Percentiles rank a stretch among this genome's conserved stretches.
phyloP scores from a whole-genome alignment of 2,888 invertebrate genomes.

The Cataglyphis livida region DNA sequence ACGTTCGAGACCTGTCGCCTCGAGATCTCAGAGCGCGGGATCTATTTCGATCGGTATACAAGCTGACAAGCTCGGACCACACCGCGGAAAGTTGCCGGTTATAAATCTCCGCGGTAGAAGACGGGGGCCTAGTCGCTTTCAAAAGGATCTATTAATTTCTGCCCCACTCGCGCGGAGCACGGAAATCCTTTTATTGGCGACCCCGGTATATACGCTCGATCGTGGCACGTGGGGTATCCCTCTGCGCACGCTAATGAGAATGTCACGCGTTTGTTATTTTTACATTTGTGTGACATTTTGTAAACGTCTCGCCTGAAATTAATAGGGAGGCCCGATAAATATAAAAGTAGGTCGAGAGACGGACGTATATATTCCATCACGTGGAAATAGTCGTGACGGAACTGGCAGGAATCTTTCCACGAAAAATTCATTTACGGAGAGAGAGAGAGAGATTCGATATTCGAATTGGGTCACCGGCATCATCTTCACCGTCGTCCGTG shows the following conservation, averaged over 20 bases:
- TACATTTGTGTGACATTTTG: constrained; percentile 32
- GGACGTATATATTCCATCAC: constrained; percentile 20
- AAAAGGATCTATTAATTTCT: constrained; percentile 58
- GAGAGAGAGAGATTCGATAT: constrained; percentile 3
- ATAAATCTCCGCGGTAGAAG: constrained; percentile 56
- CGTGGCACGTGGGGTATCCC: constrained; percentile 14
- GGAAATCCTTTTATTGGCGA: constrained; percentile 48
- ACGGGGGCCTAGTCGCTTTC: constrained; percentile 53
- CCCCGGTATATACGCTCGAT: constrained; percentile 21
- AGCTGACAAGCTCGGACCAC: constrained; percentile 64
- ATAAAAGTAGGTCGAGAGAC: constrained; percentile 28
- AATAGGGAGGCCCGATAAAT: constrained; percentile 14
- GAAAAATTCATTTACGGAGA: constrained; percentile 25
- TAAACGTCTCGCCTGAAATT: constrained; percentile 31
- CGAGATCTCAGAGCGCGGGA: constrained; percentile 52
- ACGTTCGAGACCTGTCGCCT: constrained; percentile 65
- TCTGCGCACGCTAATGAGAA: constrained; percentile 22
- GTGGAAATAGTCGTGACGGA: constrained; percentile 6
- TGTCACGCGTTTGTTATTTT: constrained; percentile 49
- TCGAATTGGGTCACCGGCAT: constrained; percentile 62
- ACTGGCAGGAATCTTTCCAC: background rate
- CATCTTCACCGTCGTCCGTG: constrained; percentile 33
- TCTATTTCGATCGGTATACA: constrained; percentile 73
- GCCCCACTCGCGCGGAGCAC: constrained; percentile 16
- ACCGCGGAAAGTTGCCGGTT: constrained; percentile 53